Evolutionary conservation across 2,113 vertebrate species (phyloP).

Genomic region (Procavia capensis): DNA sequence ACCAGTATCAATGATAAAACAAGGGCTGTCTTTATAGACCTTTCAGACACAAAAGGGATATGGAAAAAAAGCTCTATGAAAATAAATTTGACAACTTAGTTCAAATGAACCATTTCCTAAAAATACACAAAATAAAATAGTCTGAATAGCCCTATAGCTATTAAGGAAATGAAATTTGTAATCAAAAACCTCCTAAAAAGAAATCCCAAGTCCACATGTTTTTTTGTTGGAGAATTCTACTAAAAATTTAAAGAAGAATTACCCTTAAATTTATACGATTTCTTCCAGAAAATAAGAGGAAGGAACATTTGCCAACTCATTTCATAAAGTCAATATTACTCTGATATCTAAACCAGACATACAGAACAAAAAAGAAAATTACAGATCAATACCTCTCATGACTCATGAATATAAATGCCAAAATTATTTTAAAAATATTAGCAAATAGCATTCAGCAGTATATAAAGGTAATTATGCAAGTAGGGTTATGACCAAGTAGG

Average conservation of each 20-base stretch:
- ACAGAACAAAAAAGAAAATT: background rate
- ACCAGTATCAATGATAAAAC: background rate
- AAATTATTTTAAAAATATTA: constrained; percentile 10
- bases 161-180: background rate
- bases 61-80: background rate
- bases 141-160: background rate
- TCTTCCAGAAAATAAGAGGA: background rate
- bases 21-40: background rate
- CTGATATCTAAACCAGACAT: constrained; percentile 4
- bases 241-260: background rate
- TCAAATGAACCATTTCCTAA: constrained; percentile 4
- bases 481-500: background rate
- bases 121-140: background rate
- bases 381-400: background rate
- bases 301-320: background rate
- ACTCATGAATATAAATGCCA: background rate
- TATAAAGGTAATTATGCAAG: background rate
- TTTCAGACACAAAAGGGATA: background rate
- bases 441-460: background rate
- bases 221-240: constrained; percentile 33
- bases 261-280: background rate
- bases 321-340: background rate
- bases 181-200: background rate
- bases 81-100: background rate
- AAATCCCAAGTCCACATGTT: background rate